Evolutionary conservation across 2,888 invertebrate species (phyloP), one percentile per base, ranked within the genome.

Genomic region (Xylophagus ater): DNA sequence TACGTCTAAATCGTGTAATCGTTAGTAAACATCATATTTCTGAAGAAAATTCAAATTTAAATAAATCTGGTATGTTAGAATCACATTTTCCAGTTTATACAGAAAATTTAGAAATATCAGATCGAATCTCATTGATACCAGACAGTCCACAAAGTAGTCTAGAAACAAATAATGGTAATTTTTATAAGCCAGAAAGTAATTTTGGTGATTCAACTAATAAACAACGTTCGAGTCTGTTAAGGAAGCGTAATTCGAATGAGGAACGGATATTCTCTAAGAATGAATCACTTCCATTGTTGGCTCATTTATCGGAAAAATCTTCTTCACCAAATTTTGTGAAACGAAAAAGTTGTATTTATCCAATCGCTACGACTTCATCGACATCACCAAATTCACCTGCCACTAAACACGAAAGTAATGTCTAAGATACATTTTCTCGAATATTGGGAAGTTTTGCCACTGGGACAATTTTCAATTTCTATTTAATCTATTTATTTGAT

Each of bases 271-370:
- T 59, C 37, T 48, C 60, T 13, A 53, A 58, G 46, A 67, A 71
- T 52, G 72, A 75, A 47, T 72, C 73, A 19, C 57, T 76, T 43
- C 74, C 76, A 24, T 60, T 75, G 42, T 57, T 78, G 47, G 70
- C 62, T 46, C 62, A 62, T 57, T 53, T 63, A 39, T 51, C 54
- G 25, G 58, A 60, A 40, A 48, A 47, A 40, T 59, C 53, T 41
- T 67, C 68, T 8, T 67, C 73, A 28, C 73, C 74, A 30, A 70
- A 70, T 54, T 72, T 69, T 51, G 72, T 75, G 2, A 69, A 73
- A 45, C 66, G 76, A 45, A 74, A 76, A 53, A 74, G 74, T 51
- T 72, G 72, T 53, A 71, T 77, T 31, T 77, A 76, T 60, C 76
- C 76, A 37, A 66, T 71, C 41, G 67, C 67, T 15, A 35, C 42